phyloP scores from a whole-genome alignment of 1,140 invertebrate species.

The Steinernema khuongi region DNA sequence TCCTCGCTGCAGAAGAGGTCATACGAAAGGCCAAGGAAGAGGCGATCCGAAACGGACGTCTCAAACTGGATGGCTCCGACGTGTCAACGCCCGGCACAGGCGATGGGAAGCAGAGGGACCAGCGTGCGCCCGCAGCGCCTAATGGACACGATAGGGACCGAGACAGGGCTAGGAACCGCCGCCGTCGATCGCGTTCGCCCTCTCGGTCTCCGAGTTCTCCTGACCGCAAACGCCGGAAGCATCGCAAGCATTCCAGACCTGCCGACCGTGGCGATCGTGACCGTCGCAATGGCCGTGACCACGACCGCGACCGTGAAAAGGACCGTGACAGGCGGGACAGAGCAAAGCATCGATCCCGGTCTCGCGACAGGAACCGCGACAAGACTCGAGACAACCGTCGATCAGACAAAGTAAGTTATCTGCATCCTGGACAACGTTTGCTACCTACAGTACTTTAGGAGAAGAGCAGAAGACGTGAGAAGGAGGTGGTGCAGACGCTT shows the following conservation, averaged over 20 bases:
- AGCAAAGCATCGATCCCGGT: neutral
- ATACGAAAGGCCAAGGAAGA: neutral
- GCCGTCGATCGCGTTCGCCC: neutral
- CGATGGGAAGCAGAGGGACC: neutral
- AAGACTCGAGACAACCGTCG: neutral
- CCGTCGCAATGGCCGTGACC: neutral
- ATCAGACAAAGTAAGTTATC: neutral
- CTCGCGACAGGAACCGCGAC: neutral
- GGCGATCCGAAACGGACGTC: neutral
- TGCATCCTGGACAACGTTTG: neutral
- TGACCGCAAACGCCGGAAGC: neutral
- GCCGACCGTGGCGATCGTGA: neutral
- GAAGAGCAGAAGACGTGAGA: neutral
- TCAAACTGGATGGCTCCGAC: neutral
- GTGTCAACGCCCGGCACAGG: neutral
- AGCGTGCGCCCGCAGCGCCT: neutral
- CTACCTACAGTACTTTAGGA: neutral
- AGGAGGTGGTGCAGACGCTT: neutral
- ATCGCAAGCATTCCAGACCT: neutral
- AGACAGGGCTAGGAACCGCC: neutral
- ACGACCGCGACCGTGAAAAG: neutral
- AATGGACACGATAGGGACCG: neutral
- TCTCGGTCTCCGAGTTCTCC: neutral
- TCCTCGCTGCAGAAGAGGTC: neutral
- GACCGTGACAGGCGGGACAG: no score